Percentiles rank a stretch among this genome's conserved stretches.
phyloP scores from a whole-genome alignment of 2,888 invertebrate species.

The Ectropis crepuscularia region DNA sequence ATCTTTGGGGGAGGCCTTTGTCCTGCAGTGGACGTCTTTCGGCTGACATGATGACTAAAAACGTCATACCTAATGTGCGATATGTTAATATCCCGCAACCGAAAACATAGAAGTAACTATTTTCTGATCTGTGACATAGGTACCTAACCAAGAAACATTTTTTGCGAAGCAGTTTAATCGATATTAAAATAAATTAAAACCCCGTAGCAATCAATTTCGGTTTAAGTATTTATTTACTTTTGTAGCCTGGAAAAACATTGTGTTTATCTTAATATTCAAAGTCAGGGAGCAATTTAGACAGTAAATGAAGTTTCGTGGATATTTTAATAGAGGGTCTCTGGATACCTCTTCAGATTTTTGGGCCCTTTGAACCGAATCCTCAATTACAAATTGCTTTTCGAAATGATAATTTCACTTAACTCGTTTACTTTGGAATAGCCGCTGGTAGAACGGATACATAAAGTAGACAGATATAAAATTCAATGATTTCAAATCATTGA shows the following conservation, averaged over 20 bases:
- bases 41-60: too few species aligned
- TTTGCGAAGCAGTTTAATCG: conserved; percentile 14
- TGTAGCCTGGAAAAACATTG: conserved; percentile 67
- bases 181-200: conserved; percentile 17
- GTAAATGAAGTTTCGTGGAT: conserved; percentile 76
- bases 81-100: too few species aligned
- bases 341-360: conserved; percentile 63
- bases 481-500: too few species aligned
- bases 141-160: too few species aligned
- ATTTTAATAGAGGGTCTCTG: conserved; percentile 74
- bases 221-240: conserved; percentile 60
- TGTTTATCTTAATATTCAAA: conserved; percentile 77
- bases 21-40: too few species aligned
- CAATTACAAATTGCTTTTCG: conserved; percentile 78
- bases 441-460: background rate
- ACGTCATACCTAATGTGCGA: too few species aligned
- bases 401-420: conserved; percentile 54
- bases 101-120: too few species aligned
- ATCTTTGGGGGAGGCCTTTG: too few species aligned
- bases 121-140: too few species aligned
- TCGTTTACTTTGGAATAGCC: conserved; percentile 4
- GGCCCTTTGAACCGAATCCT: conserved; percentile 71
- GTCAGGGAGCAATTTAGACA: conserved; percentile 80
- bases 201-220: conserved; percentile 22
- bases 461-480: background rate